Conservation (phyloP, 2,888 invertebrate genomes). For the Drosophila imparisetae region DNA sequence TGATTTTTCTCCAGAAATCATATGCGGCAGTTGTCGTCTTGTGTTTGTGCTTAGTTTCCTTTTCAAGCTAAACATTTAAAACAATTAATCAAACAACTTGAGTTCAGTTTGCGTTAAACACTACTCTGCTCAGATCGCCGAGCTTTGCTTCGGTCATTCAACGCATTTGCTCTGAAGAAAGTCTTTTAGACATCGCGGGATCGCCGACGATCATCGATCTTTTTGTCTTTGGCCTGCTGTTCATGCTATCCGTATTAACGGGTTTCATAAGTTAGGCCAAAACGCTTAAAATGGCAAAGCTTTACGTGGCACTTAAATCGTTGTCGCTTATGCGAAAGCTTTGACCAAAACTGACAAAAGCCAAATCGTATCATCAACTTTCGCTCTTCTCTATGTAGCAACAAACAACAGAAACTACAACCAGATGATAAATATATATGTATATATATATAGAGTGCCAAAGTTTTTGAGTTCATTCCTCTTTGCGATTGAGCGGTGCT, state of each 20-base stretch:
- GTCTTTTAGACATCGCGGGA: conserved; percentile 35
- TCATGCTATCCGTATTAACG: conserved; percentile 22
- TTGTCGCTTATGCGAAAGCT: conserved; percentile 58
- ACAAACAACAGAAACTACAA: conserved; percentile 1
- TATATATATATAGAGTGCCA: neutral
- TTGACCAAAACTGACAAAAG: conserved; percentile 61
- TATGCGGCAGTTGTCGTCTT: conserved; percentile 16
- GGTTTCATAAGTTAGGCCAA: conserved; percentile 37
- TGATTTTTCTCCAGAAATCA: conserved; percentile 30
- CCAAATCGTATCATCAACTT: conserved; percentile 43
- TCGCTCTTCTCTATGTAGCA: conserved; percentile 50
- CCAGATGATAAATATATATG: neutral
- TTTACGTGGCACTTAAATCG: conserved; percentile 50
- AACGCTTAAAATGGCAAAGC: conserved; percentile 56
- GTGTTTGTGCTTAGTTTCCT: conserved; percentile 29
- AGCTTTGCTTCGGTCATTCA: conserved; percentile 28
- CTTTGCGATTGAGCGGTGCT: neutral
- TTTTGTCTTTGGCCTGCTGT: conserved; percentile 33
- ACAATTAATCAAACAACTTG: conserved; percentile 52
- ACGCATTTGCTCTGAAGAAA: conserved; percentile 44
- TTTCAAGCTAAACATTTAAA: conserved; percentile 33
- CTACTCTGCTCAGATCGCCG: neutral
- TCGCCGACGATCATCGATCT: conserved; percentile 46
- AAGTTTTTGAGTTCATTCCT: conserved; percentile 29
- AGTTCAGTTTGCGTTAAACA: conserved; percentile 2